phyloP scores from a whole-genome alignment of 2,888 invertebrate genomes.

The Aethes cnicana region DNA sequence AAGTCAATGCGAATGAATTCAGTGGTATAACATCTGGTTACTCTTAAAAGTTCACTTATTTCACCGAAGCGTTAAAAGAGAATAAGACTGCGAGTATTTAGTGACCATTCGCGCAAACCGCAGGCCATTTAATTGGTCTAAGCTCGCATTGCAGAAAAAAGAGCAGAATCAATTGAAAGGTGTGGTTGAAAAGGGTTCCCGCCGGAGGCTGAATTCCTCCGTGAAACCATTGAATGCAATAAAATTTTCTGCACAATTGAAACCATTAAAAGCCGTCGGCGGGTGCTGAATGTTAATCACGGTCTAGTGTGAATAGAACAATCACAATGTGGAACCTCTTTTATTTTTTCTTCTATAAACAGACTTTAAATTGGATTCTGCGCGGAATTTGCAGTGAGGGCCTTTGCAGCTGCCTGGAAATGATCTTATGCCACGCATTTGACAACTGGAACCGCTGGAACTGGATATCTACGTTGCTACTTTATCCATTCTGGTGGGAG shows the following conservation, averaged over 20 bases:
- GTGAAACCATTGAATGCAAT: constrained; percentile 74
- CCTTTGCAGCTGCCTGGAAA: not conserved
- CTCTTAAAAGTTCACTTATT: too few relatives aligned
- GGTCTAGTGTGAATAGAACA: constrained; percentile 73
- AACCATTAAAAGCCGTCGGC: constrained; percentile 73
- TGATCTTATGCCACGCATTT: not conserved
- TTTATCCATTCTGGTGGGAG: too few relatives aligned
- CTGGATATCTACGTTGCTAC: too few relatives aligned
- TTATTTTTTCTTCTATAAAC: constrained; percentile 42
- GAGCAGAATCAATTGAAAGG: constrained; percentile 53
- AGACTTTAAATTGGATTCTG: constrained; percentile 3
- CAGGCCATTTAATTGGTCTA: constrained; percentile 16
- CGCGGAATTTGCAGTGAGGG: not conserved
- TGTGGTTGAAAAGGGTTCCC: constrained; percentile 55
- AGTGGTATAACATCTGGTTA: too few relatives aligned
- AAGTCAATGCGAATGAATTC: too few relatives aligned
- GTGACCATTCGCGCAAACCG: not conserved
- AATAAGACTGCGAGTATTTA: not conserved
- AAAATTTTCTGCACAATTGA: constrained; percentile 80
- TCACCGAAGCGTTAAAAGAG: too few relatives aligned
- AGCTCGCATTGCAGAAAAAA: constrained; percentile 14
- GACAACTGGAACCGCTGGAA: not conserved
- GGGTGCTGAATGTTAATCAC: constrained; percentile 73
- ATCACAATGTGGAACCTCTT: constrained; percentile 64
- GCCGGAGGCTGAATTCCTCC: constrained; percentile 56